Evolutionary conservation across 2,888 invertebrate genomes (phyloP).

Genomic region (Melitaea athalia): DNA sequence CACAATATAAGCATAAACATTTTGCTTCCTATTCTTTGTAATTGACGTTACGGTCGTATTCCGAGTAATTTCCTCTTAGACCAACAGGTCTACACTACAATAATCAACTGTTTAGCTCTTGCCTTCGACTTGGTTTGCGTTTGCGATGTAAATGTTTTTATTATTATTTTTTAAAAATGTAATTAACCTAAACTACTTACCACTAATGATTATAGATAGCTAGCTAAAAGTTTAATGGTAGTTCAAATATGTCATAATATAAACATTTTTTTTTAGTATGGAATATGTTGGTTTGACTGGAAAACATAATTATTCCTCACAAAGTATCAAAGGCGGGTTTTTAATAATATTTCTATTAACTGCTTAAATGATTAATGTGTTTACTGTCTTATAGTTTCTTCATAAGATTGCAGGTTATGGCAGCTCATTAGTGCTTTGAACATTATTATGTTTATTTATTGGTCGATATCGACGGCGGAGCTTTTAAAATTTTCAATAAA

Average conservation of each 20-base stretch:
- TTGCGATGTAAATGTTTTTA: neutral
- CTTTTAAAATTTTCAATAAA: slow-evolving; percentile 69
- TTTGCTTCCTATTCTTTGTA: slow-evolving; percentile 29
- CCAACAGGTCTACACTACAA: neutral
- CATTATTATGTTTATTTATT: slow-evolving; percentile 48
- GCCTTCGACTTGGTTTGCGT: neutral
- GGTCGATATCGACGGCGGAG: slow-evolving; percentile 42
- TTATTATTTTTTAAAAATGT: neutral
- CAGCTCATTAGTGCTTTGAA: slow-evolving; percentile 59
- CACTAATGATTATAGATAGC: too few relatives aligned
- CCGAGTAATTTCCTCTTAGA: neutral
- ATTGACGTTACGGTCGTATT: neutral
- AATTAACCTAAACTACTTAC: neutral
- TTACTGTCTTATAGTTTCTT: slow-evolving; percentile 46
- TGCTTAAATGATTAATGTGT: slow-evolving; percentile 15
- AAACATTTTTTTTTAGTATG: too few relatives aligned
- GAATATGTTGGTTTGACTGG: neutral
- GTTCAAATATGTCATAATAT: too few relatives aligned
- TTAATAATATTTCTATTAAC: neutral
- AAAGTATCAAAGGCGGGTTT: neutral
- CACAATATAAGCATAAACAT: slow-evolving; percentile 11
- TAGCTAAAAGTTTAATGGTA: too few relatives aligned
- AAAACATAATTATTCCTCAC: neutral
- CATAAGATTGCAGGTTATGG: slow-evolving; percentile 52
- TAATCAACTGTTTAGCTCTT: neutral